Percentiles rank a stretch among this genome's conserved stretches.
phyloP scores from a whole-genome alignment of 2,113 vertebrate species.

The Gobius niger region DNA sequence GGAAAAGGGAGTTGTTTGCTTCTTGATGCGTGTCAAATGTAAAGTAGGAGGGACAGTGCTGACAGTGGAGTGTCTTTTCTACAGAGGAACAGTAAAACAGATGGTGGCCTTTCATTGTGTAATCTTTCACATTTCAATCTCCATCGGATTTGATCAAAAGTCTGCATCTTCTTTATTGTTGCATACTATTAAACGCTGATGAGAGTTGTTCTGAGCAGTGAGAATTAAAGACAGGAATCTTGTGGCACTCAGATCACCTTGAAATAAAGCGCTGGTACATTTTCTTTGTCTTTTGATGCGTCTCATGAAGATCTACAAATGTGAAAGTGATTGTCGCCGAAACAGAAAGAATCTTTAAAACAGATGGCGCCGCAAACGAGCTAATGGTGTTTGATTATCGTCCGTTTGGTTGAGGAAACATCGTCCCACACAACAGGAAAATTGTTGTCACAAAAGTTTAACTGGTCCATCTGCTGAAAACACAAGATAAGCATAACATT shows the following conservation, averaged over 20 bases:
- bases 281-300: slow-evolving; percentile 67
- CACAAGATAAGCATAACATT: neutral
- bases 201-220: slow-evolving; percentile 61
- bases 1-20: slow-evolving; percentile 37
- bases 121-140: slow-evolving; percentile 65
- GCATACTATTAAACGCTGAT: slow-evolving; percentile 66
- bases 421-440: slow-evolving; percentile 55
- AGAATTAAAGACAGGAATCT: slow-evolving; percentile 65
- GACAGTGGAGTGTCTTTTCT: slow-evolving; percentile 65
- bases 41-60: slow-evolving; percentile 60
- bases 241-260: slow-evolving; percentile 65
- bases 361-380: slow-evolving; percentile 72
- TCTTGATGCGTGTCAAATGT: slow-evolving; percentile 41
- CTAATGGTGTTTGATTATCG: slow-evolving; percentile 53
- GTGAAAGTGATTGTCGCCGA: slow-evolving; percentile 58
- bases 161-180: slow-evolving; percentile 59
- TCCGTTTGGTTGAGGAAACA: slow-evolving; percentile 41
- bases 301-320: slow-evolving; percentile 63
- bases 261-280: slow-evolving; percentile 65
- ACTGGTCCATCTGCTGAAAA: slow-evolving; percentile 37
- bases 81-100: slow-evolving; percentile 69
- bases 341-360: slow-evolving; percentile 60
- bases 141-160: slow-evolving; percentile 74
- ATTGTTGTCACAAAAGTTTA: slow-evolving; percentile 37
- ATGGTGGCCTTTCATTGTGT: slow-evolving; percentile 70